Percentiles rank a stretch among this genome's conserved stretches.
Conservation (phyloP, 2,113 vertebrate genomes). For the Takifugu flavidus region DNA sequence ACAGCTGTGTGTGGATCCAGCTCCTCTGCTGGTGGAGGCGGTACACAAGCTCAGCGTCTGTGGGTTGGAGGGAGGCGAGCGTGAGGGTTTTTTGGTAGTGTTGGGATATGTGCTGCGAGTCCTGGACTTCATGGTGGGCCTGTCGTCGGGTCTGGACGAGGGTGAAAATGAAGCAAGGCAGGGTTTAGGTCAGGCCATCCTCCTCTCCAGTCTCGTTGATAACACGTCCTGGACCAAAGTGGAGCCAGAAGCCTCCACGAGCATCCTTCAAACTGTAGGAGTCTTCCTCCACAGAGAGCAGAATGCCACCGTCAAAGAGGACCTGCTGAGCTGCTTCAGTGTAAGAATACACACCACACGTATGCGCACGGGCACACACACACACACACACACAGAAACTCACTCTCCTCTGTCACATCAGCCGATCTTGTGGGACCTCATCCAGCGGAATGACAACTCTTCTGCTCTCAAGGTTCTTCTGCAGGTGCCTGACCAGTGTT, state of each 20-base stretch:
- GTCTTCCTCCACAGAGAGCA: constrained; percentile 77
- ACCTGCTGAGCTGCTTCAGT: constrained; percentile 87
- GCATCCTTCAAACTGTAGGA: constrained; percentile 80
- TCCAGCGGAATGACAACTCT: constrained; percentile 79
- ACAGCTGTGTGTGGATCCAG: constrained; percentile 77
- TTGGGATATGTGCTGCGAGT: constrained; percentile 81
- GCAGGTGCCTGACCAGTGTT: constrained; percentile 69
- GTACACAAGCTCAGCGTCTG: constrained; percentile 77
- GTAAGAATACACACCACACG: constrained; percentile 68
- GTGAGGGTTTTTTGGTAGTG: constrained; percentile 68
- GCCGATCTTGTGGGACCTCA: constrained; percentile 84
- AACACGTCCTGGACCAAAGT: constrained; percentile 82
- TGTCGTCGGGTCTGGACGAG: constrained; percentile 72
- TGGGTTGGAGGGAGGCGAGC: constrained; percentile 72
- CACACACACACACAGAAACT: constrained; percentile 3
- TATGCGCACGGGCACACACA: constrained; percentile 4
- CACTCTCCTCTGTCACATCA: constrained; percentile 49
- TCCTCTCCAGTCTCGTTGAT: constrained; percentile 86
- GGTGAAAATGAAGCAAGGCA: constrained; percentile 78
- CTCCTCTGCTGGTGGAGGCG: constrained; percentile 75
- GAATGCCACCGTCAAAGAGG: constrained; percentile 72
- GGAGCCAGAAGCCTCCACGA: constrained; percentile 73
- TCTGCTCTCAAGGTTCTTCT: constrained; percentile 78
- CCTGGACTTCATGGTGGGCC: constrained; percentile 80
- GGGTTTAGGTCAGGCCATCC: constrained; percentile 82